Conservation (phyloP, 2,113 vertebrate genomes). For the Grus americana region DNA sequence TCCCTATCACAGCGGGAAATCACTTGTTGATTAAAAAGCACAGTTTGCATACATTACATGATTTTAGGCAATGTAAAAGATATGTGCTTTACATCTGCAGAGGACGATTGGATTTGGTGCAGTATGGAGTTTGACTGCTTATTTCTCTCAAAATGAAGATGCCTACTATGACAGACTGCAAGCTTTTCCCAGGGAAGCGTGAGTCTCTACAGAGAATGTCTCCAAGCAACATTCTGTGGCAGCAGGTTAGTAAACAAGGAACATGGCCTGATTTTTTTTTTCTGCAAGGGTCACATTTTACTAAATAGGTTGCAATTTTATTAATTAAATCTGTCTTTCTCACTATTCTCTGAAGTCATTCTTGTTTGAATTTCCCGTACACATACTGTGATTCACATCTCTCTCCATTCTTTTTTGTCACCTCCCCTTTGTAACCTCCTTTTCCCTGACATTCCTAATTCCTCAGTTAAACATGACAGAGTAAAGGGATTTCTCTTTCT, state of each 20-base stretch:
- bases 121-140: neutral
- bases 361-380: neutral
- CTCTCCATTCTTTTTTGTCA: neutral
- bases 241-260: neutral
- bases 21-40: neutral
- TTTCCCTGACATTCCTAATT: slow-evolving; percentile 37
- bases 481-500: slow-evolving; percentile 57
- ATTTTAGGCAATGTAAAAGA: neutral
- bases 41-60: neutral
- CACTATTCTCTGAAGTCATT: neutral
- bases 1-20: neutral
- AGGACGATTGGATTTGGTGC: neutral
- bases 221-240: neutral
- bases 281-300: neutral
- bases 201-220: neutral
- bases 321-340: neutral
- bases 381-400: neutral
- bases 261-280: neutral
- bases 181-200: neutral
- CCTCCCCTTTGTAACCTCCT: slow-evolving; percentile 21
- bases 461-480: slow-evolving; percentile 28
- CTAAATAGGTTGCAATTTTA: neutral
- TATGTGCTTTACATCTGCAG: neutral
- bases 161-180: neutral
- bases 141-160: neutral